A percentile compares a stretch with the other conserved stretches of the same genome.
These are phyloP conservation scores for Nothocercus nigrocapillus DNA, from an alignment of 2,113 vertebrate genomes.

Conservation along the genomic window DNA sequence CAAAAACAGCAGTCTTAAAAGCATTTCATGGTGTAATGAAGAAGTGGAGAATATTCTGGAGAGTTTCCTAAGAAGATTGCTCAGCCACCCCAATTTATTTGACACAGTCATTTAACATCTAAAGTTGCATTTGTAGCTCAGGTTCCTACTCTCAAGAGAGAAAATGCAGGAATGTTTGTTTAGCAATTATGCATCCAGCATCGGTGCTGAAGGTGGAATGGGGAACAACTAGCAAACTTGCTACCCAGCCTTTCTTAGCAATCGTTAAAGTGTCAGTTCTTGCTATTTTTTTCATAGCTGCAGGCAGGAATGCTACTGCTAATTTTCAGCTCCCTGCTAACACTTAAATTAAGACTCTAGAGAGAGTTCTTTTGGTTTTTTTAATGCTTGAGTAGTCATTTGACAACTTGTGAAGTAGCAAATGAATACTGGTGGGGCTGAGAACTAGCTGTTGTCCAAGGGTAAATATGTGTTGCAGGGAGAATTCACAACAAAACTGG, in stretches of 20 bases:
- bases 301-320: constrained; percentile 49
- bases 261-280: constrained; percentile 61
- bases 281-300: constrained; percentile 27
- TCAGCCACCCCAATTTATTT: not conserved
- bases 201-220: constrained; percentile 28
- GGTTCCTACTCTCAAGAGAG: not conserved
- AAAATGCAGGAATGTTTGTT: not conserved
- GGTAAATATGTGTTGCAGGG: constrained; percentile 52
- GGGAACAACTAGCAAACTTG: constrained; percentile 33
- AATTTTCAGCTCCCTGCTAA: constrained; percentile 71
- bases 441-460: constrained; percentile 66
- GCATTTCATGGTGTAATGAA: not conserved
- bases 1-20: rapidly evolving
- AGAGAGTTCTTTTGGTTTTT: constrained; percentile 39
- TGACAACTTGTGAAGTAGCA: constrained; percentile 65
- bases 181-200: not conserved
- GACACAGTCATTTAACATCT: not conserved
- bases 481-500: constrained; percentile 56
- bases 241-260: constrained; percentile 37
- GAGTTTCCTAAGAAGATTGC: not conserved
- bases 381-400: constrained; percentile 59
- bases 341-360: constrained; percentile 63
- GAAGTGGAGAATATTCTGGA: not conserved
- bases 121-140: not conserved
- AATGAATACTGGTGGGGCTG: constrained; percentile 50